Evolutionary conservation across 2,888 invertebrate genomes (phyloP).

Genomic region (Philopedon plagiatum): DNA sequence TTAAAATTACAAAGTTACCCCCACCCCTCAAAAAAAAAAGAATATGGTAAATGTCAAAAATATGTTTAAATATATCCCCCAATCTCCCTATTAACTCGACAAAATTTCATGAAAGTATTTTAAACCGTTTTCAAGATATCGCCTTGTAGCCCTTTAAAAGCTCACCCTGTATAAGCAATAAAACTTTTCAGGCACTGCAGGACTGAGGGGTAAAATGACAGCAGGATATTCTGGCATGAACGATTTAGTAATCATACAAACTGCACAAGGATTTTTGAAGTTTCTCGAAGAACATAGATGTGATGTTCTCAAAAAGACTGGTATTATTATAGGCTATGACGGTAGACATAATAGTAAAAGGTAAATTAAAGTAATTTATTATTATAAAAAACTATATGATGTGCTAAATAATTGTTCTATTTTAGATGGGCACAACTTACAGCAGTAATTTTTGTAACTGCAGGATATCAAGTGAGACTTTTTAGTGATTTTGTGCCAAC

Average conservation of each 20-base stretch:
- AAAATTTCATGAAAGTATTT: too few species aligned
- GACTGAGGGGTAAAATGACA: conserved; percentile 92
- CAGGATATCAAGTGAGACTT: conserved; percentile 79
- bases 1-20: too few species aligned
- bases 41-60: too few species aligned
- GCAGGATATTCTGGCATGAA: conserved; percentile 96
- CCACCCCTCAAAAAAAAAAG: too few species aligned
- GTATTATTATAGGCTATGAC: conserved; percentile 93
- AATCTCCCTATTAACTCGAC: too few species aligned
- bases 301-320: conserved; percentile 74
- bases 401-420: too few species aligned
- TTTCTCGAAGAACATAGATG: conserved; percentile 78
- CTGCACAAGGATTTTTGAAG: conserved; percentile 89
- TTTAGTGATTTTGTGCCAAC: conserved; percentile 89
- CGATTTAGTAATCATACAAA: conserved; percentile 95
- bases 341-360: conserved; percentile 92
- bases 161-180: conserved; percentile 51
- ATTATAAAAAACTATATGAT: neutral
- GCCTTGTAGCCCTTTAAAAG: too few species aligned
- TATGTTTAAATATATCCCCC: too few species aligned
- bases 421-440: conserved; percentile 90
- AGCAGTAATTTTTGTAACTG: conserved; percentile 84
- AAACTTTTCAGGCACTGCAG: conserved; percentile 92
- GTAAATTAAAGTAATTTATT: conserved; percentile 67
- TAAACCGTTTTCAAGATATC: too few species aligned